These are phyloP conservation scores for Metellina segmentata DNA, from an alignment of 2,888 invertebrate genomes.

Conservation along the genomic window DNA sequence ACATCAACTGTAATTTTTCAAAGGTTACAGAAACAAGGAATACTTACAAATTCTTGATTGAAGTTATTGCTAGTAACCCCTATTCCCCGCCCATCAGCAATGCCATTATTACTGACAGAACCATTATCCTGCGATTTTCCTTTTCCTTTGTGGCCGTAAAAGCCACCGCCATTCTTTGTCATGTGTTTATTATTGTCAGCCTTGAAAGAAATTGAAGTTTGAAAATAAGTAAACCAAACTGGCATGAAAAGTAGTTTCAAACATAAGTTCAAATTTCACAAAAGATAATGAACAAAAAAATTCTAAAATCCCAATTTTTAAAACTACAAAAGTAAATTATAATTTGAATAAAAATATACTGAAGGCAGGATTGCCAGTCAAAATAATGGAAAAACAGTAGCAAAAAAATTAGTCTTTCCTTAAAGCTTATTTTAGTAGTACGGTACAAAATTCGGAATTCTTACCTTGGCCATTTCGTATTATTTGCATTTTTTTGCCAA, in stretches of 20 bases:
- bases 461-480: too few species aligned
- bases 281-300: neutral
- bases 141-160: slow-evolving; percentile 69
- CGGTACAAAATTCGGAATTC: too few species aligned
- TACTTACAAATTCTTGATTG: slow-evolving; percentile 78
- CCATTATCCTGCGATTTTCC: slow-evolving; percentile 74
- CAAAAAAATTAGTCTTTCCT: too few species aligned
- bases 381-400: too few species aligned
- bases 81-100: slow-evolving; percentile 74
- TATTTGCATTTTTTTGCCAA: too few species aligned
- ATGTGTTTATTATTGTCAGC: slow-evolving; percentile 63
- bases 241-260: neutral
- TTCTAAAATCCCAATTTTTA: neutral
- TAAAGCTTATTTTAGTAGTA: too few species aligned
- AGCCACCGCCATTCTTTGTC: slow-evolving; percentile 70
- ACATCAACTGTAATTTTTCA: neutral
- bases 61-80: slow-evolving; percentile 78
- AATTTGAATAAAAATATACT: too few species aligned
- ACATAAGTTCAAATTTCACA: neutral
- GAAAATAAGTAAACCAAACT: neutral
- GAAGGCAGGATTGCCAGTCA: too few species aligned
- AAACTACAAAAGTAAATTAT: too few species aligned
- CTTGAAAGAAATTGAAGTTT: slow-evolving; percentile 1
- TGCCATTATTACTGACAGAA: slow-evolving; percentile 76
- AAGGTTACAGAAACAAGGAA: neutral